phyloP scores from a whole-genome alignment of 2,888 invertebrate species.

The Apodemia zela region DNA sequence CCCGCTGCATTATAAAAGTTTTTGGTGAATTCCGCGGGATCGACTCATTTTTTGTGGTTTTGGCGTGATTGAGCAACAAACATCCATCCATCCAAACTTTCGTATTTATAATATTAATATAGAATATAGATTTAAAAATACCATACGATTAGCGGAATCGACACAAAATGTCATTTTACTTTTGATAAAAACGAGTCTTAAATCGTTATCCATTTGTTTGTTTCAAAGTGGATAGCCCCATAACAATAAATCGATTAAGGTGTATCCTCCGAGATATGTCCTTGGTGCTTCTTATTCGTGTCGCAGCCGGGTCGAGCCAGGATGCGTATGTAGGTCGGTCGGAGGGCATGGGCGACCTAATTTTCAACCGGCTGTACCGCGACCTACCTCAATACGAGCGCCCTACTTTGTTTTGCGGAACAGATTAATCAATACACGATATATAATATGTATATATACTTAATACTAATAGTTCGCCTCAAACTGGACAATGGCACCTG shows the following conservation, averaged over 20 bases:
- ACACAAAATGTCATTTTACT: too few species aligned
- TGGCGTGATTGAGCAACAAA: too few species aligned
- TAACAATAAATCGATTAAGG: slow-evolving; percentile 4
- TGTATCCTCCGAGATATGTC: slow-evolving; percentile 10
- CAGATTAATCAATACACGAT: slow-evolving; percentile 18
- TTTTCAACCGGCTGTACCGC: slow-evolving; percentile 42
- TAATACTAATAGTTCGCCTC: neutral
- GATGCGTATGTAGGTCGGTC: slow-evolving; percentile 26
- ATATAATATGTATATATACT: neutral
- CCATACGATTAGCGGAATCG: too few species aligned
- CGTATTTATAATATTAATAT: too few species aligned
- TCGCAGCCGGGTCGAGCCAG: slow-evolving; percentile 21
- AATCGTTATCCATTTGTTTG: neutral
- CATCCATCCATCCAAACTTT: too few species aligned
- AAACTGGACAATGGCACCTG: neutral
- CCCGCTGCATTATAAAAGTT: too few species aligned
- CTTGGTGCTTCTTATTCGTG: slow-evolving; percentile 7
- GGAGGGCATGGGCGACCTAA: slow-evolving; percentile 42
- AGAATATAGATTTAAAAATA: too few species aligned
- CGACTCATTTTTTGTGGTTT: too few species aligned
- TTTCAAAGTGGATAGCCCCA: neutral
- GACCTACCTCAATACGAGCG: slow-evolving; percentile 59
- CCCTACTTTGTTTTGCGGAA: slow-evolving; percentile 39
- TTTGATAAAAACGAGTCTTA: too few species aligned
- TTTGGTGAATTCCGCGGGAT: too few species aligned